A percentile compares a stretch with the other conserved stretches of the same genome.
These are phyloP conservation scores for Ivindomyrus marchei DNA, from an alignment of 2,113 vertebrate genomes.

Conservation along the genomic window DNA sequence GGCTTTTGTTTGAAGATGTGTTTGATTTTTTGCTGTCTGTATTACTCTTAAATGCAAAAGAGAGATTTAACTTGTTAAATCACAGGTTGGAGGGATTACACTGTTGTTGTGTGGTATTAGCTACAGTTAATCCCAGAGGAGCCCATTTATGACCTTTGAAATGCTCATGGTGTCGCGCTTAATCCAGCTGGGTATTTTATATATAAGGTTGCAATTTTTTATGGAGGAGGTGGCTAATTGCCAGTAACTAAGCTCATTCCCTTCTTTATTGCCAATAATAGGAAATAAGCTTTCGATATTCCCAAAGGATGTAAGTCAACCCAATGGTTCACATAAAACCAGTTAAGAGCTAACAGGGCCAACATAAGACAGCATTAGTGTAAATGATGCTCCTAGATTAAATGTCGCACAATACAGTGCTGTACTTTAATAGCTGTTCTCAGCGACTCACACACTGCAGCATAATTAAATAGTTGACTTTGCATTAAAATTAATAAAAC, in stretches of 20 bases:
- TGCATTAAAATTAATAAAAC: background rate
- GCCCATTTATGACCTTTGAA: slow-evolving; percentile 1
- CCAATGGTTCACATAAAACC: background rate
- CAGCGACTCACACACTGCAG: background rate
- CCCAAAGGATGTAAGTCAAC: background rate
- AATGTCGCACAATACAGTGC: background rate
- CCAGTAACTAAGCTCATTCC: background rate
- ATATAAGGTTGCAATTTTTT: background rate
- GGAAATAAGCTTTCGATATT: background rate
- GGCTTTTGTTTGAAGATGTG: background rate
- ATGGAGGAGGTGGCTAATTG: background rate
- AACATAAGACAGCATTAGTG: background rate
- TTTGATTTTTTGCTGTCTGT: background rate
- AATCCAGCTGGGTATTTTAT: background rate
- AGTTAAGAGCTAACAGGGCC: background rate
- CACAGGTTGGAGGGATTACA: slow-evolving; percentile 6
- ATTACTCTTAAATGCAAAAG: background rate
- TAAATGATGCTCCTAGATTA: slow-evolving; percentile 3
- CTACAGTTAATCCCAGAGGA: background rate
- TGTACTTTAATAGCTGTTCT: slow-evolving; percentile 2
- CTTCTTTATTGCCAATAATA: background rate
- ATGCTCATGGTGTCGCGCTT: background rate
- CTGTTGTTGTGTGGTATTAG: background rate
- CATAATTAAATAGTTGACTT: background rate
- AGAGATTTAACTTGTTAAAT: slow-evolving; percentile 16